Conservation (phyloP, 2,113 vertebrate genomes). For the Crypturellus undulatus region DNA sequence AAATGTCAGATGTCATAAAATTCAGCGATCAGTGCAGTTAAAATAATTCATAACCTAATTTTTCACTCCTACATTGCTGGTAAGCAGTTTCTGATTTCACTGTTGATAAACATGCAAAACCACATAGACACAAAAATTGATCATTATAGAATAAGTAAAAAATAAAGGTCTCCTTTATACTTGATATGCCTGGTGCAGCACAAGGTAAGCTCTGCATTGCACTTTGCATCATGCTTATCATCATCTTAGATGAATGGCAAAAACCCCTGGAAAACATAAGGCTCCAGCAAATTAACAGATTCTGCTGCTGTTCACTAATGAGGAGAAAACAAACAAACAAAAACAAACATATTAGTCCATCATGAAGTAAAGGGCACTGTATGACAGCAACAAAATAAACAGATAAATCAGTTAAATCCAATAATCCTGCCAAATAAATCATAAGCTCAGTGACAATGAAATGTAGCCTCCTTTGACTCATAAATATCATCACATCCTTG, state of each 20-base stretch:
- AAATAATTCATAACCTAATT: neutral
- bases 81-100: neutral
- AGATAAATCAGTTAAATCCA: slow-evolving; percentile 62
- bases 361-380: slow-evolving; percentile 48
- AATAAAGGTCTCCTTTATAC: neutral
- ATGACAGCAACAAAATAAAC: slow-evolving; percentile 61
- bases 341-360: slow-evolving; percentile 33
- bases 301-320: slow-evolving; percentile 45
- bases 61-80: neutral
- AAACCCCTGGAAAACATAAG: slow-evolving; percentile 44
- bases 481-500: neutral
- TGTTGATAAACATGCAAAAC: neutral
- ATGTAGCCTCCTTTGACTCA: slow-evolving; percentile 2
- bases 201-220: neutral
- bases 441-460: slow-evolving; percentile 44
- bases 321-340: slow-evolving; percentile 44
- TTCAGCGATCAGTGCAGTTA: neutral
- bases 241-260: neutral
- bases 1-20: neutral
- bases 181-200: neutral
- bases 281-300: slow-evolving; percentile 47
- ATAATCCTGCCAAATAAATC: slow-evolving; percentile 58
- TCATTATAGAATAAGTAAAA: neutral
- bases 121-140: neutral
- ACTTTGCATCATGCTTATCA: neutral